Base-by-base conservation (phyloP, 2,888 invertebrate species). In the Allacma fusca region DNA sequence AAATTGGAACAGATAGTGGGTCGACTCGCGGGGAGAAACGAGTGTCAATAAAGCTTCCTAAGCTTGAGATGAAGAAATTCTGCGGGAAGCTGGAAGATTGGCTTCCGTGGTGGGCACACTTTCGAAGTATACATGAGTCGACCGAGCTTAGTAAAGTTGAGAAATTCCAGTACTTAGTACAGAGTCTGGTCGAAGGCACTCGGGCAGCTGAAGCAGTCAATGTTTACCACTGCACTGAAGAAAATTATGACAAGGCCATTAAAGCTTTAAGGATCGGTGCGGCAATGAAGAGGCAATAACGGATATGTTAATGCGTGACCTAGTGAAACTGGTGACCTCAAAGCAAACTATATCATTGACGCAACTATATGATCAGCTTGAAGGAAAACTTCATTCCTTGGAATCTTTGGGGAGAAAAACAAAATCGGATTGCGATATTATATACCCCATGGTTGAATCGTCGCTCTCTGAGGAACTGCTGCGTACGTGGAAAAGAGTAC, bases 61-160 rank as follows among this genome's bases (percentile, higher is more conserved):
- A n/a, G n/a, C n/a, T n/a, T n/a, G n/a, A n/a, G n/a, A n/a, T n/a
- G n/a, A n/a, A n/a, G n/a, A n/a, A n/a, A n/a, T n/a, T n/a, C n/a
- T n/a, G n/a, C n/a, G n/a, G n/a, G n/a, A n/a, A n/a, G n/a, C n/a
- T n/a, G n/a, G n/a, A n/a, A n/a, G n/a, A n/a, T n/a, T n/a, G n/a
- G n/a, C n/a, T n/a, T n/a, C n/a, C n/a, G n/a, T 67, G 67, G 67
- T 67, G 67, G 67, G 67, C 67, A 67, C 67, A 67, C 5, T 67
- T 24, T 28, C 67, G 28, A 26, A 67, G 67, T 26, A 28, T 67
- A 13, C 67, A 67, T 19, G 67, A 67, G 26, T 67, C 67, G 67
- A 67, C 67, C 26, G 23, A 16, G 24, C 26, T 67, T 4, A 67
- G 67, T 24, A 28, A 28, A 24, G 67, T 26, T 9, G 24, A 67